Percentiles rank a stretch among this genome's conserved stretches.
Conservation (phyloP, 2,797 vertebrate species). For the Emys orbicularis region DNA sequence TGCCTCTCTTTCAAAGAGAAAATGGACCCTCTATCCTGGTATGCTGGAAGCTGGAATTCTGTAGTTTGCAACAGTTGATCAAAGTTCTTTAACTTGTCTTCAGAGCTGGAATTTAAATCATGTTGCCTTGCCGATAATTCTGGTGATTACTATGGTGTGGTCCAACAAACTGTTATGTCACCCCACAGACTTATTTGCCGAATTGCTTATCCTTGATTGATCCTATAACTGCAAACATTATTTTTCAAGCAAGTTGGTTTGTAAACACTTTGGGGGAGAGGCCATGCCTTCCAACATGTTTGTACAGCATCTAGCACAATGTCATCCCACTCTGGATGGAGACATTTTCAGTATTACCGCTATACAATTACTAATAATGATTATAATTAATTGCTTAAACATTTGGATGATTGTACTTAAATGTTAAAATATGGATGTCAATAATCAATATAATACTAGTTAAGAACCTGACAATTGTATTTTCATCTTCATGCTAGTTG, state of each 20-base stretch:
- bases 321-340: neutral
- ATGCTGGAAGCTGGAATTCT: neutral
- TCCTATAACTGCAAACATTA: neutral
- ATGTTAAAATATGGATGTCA: neutral
- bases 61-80: neutral
- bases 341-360: neutral
- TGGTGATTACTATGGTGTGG: neutral
- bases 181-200: neutral
- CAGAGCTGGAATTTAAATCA: slow-evolving; percentile 4
- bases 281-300: rapidly evolving
- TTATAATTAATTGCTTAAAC: neutral
- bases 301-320: neutral
- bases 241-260: neutral
- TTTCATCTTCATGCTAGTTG: neutral
- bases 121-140: neutral
- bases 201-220: neutral
- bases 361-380: neutral
- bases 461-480: rapidly evolving
- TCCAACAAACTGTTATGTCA: neutral
- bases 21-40: neutral
- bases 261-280: neutral
- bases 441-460: neutral
- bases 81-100: neutral
- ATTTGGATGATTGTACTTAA: neutral
- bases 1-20: slow-evolving; percentile 10